Percentiles rank a stretch among this genome's conserved stretches.
These are phyloP conservation scores for Sprattus sprattus DNA, from an alignment of 2,113 vertebrate genomes.

Conservation along the genomic window DNA sequence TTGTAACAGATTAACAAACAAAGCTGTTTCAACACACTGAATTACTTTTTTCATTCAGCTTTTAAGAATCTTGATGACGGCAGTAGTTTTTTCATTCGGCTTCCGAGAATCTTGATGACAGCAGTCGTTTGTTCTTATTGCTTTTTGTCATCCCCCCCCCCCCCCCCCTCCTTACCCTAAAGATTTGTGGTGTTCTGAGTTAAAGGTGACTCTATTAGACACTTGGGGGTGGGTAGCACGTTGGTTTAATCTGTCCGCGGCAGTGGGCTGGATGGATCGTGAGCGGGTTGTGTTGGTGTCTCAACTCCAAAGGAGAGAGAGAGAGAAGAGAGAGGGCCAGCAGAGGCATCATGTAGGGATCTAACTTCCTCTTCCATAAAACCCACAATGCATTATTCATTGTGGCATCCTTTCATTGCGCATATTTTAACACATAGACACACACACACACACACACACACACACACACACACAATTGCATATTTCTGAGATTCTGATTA, in stretches of 20 bases:
- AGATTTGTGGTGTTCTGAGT: neutral
- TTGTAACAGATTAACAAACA: neutral
- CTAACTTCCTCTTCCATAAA: constrained; percentile 43
- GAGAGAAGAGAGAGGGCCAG: neutral
- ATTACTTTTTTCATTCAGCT: neutral
- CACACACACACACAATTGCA: neutral
- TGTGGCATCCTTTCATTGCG: constrained; percentile 37
- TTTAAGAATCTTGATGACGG: neutral
- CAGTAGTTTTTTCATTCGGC: neutral
- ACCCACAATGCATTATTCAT: constrained; percentile 59
- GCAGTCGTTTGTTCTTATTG: neutral
- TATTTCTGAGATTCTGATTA: constrained; percentile 39
- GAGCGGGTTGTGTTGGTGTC: neutral
- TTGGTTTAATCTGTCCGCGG: neutral
- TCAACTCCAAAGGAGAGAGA: neutral
- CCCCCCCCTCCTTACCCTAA: too few species aligned
- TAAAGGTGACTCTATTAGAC: neutral
- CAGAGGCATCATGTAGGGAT: constrained; percentile 47
- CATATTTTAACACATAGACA: constrained; percentile 30
- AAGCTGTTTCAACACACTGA: neutral
- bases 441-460: neutral
- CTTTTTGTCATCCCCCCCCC: neutral
- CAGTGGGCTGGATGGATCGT: neutral
- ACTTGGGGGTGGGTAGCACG: neutral
- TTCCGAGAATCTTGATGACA: neutral